Base-by-base conservation (phyloP, 2,888 invertebrate species). In the Andrena dorsata region DNA sequence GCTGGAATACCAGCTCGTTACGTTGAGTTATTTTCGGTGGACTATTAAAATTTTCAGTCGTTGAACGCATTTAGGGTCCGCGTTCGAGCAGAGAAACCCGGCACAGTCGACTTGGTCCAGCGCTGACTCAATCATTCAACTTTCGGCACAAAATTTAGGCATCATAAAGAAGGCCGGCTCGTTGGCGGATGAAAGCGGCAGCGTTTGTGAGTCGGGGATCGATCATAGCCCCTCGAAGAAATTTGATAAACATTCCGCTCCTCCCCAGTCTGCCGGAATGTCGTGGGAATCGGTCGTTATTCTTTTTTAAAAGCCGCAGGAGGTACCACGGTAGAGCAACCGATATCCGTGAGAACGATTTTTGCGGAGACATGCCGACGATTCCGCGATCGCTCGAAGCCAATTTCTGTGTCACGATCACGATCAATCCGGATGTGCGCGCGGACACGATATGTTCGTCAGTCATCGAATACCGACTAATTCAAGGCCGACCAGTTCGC, bases 1-100 rank as follows among this genome's bases (percentile, higher is more conserved):
- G 49, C 75, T 75, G 74, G 76, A 76, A 83, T 83, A 83, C 80
- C 72, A 47, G 64, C 70, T 74, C 70, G 83, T 83, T 81, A 81
- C 66, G 58, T 53, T 41, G 47, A 64, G 80, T 76, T 82, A 82
- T 82, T 82, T 82, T 82, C 60, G 76, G 82, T 71, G 41, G 53
- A 4, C 80, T 66, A 79, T 82, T 79, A 80, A 82, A 72, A 82
- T 82, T 71, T 80, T 80, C 82, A 71, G 51, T 26, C 66, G 66
- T 56, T 51, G 32, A 70, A 16, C 53, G 16, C 63, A 53, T 51
- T 26, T 32, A n/a, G 35, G 10, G 13, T 26, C 56, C 23, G 20
- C 23, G 23, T 26, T n/a, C 53, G 53, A 53, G 53, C 53, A 10
- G n/a, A 53, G 8, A 4, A n/a, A 20, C 20, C 20, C 3, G 20